Base-by-base conservation (phyloP, 1,140 invertebrate genomes). In the Cardiocondyla obscurior region DNA sequence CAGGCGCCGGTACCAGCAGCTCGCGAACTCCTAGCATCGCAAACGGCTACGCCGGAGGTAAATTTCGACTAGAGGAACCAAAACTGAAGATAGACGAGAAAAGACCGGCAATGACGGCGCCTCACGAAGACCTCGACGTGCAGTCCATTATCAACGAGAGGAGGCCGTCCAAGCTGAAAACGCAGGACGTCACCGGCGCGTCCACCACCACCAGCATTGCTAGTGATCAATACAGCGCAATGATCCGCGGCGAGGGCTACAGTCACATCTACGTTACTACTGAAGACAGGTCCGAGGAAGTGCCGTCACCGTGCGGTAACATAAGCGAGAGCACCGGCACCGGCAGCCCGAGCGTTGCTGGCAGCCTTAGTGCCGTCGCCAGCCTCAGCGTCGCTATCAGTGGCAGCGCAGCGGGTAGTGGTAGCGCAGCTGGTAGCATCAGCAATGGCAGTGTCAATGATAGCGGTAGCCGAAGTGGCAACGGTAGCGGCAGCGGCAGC, bases 91-190 rank as follows among this genome's bases (percentile, higher is more conserved):
- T 1, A n/a, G 82, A 53, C 1, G 79, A 89, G 14, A 65, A 74
- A 72, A 74, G 84, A 87, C 69, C 76, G 19, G 65, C 72, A 22
- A 64, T 85, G 7, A 83, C 53, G 44, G 36, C 39, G 30, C 39
- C 28, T 1, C 42, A 22, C 6, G 89, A 91, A n/a, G 90, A 92
- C 42, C 67, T 93, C 16, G 93, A 94, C 69, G 93, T 94, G 42
- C 93, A 94, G 53, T 94, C 93, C 0, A 83, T 94, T 16, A 94
- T 94, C 12, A 94, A 94, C 77, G 93, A 94, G 84, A 89, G 93
- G 64, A 91, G 93, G 64, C 93, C 93, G 60, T 91, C 92, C 72
- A 93, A 90, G 49, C 51, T 94, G 28, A 93, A 90, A 44, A 83
- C 67, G 14, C 44, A 67, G 19, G 62, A 46, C 0, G 39, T 19